Base-by-base conservation (phyloP, 23 tunicate genomes). In the Botrylloides violaceus region DNA sequence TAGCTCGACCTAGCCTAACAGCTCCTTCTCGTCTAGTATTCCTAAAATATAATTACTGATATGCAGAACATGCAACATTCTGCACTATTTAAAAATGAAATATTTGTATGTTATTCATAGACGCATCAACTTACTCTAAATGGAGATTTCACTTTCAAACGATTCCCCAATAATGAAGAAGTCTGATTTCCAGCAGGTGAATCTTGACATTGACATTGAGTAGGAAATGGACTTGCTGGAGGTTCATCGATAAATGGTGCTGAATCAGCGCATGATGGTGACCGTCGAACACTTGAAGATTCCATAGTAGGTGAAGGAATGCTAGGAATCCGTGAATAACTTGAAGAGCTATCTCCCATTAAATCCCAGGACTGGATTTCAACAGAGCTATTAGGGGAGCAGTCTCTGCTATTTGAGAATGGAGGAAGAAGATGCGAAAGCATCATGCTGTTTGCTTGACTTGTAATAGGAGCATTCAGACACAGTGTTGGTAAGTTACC, bases 321-420 rank as follows among this genome's bases (percentile, higher is more conserved):
- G 70, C 6, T 31, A 6, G 64, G 18, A 22, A 31, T 31, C 7
- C 29, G 35, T 43, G 53, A 43, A 43, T 43, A 15, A 15, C 53
- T 43, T 43, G 53, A 7, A 43, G 53, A 43, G 15, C 12, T 9
- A 7, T 9, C 53, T 31, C 33, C 35, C 20, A 19, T 31, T 63
- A 33, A 33, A 63, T 63, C 70, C 70, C 70, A 63, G 20, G 35
- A 31, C 26, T 63, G 23, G n/a, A 63, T 63, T 27, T 63, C 70
- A 29, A 63, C 29, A 23, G 35, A 7, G 33, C 7, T 63, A 63
- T 63, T 63, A 4, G 34, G 70, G 3, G 70, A 27, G 30, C 64
- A 59, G 7, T 31, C 34, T 31, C 35, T 27, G 32, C 35, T 27
- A 19, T 31, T 31, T 63, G 35, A 9, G 19, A 12, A 9, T 27